Evolutionary conservation across 2,797 vertebrate species (phyloP), one percentile per base, ranked within the genome.

Genomic region (Spinibarbus caldwelli): DNA sequence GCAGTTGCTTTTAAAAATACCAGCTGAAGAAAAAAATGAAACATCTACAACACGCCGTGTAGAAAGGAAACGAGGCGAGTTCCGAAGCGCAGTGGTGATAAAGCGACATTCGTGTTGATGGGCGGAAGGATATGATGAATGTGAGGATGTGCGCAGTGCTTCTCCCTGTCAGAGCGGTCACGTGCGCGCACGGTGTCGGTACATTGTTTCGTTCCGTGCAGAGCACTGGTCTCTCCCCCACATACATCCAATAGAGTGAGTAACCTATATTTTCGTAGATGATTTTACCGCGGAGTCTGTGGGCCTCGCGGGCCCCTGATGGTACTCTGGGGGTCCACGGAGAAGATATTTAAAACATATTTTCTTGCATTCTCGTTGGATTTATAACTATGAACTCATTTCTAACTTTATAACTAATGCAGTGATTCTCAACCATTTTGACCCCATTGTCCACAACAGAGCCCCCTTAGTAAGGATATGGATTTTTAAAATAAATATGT

Each of bases 111-210:
- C 45, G 29, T 12, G 38, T 26, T 80, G 77, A 80, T 59, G 14
- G 71, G 95, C 95, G 96, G 95, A 96, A 93, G 95, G 92, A 96
- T 91, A 95, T 90, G 36, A 43, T 43, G 45, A 34, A 31, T 21
- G 82, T 85, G 70, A 88, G 83, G 41, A 78, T 82, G 88, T 86
- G 54, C 83, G 89, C 90, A 87, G 93, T 90, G 91, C 90, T 89
- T 93, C 92, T 92, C 93, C 92, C 93, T 96, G 95, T 95, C 95
- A 95, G 93, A 95, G 91, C 92, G 93, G 92, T 96, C 95, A 96
- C 95, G 94, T 96, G 96, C 93, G 91, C 43, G 57, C 54, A 41
- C 68, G 68, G 73, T 82, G 73, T 70, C 41, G 66, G 49, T 78
- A 86, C 85, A 78, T 82, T 83, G 85, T 83, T 86, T 72, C 73